phyloP scores from a whole-genome alignment of 2,797 vertebrate species.

The Sebastes oblongus region DNA sequence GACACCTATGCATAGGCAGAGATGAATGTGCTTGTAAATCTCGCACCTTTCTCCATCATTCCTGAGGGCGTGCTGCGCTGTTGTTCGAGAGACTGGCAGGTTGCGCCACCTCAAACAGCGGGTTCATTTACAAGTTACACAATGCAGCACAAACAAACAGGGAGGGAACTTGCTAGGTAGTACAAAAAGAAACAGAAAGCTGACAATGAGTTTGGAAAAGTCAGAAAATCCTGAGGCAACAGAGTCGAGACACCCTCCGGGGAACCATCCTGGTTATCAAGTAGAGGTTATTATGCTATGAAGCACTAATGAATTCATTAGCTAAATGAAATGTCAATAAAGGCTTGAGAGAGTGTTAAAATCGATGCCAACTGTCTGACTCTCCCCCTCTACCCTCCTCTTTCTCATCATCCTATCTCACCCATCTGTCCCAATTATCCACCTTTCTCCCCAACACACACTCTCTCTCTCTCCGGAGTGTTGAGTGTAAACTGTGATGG shows the following conservation, averaged over 20 bases:
- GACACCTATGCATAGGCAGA: constrained; percentile 25
- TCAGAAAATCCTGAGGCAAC: constrained; percentile 44
- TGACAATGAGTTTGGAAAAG: constrained; percentile 39
- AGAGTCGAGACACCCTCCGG: constrained; percentile 35
- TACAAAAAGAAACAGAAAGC: constrained; percentile 19
- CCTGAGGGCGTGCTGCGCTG: constrained; percentile 8
- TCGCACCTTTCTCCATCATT: neutral
- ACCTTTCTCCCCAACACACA: constrained; percentile 50
- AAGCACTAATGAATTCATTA: constrained; percentile 78
- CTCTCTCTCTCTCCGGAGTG: constrained; percentile 37
- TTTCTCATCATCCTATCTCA: constrained; percentile 61
- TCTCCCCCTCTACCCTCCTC: constrained; percentile 30
- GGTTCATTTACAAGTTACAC: constrained; percentile 64
- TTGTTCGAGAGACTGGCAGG: constrained; percentile 46
- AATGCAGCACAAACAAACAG: constrained; percentile 49
- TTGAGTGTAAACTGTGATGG: constrained; percentile 73
- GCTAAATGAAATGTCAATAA: constrained; percentile 80
- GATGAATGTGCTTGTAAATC: constrained; percentile 18
- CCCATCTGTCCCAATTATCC: constrained; percentile 74
- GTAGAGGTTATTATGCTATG: constrained; percentile 73
- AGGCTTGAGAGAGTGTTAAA: constrained; percentile 72
- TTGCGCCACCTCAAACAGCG: constrained; percentile 55
- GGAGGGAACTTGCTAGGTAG: constrained; percentile 4
- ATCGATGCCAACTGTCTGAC: constrained; percentile 71
- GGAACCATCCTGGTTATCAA: constrained; percentile 70